Percentiles rank a stretch among this genome's conserved stretches.
Conservation (phyloP, 2,113 vertebrate genomes). For the Athene cunicularia region DNA sequence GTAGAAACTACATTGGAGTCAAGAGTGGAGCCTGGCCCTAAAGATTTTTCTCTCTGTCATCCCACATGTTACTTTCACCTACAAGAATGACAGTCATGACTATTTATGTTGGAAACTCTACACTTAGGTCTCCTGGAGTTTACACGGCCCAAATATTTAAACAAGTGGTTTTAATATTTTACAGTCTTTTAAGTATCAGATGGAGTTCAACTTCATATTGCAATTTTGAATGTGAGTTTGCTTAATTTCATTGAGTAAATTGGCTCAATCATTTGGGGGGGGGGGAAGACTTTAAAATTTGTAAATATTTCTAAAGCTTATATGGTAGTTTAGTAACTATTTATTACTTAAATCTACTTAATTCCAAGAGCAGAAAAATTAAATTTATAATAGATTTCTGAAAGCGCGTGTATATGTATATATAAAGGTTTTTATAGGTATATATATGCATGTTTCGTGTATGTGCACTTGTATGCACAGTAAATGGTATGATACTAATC, state of each 20-base stretch:
- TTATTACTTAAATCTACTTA: background rate
- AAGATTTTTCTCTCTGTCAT: slow-evolving; percentile 1
- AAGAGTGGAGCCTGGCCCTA: background rate
- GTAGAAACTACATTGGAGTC: background rate
- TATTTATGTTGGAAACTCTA: slow-evolving; percentile 36
- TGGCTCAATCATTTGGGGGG: background rate
- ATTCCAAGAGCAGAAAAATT: background rate
- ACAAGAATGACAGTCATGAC: background rate
- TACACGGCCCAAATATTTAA: slow-evolving; percentile 47
- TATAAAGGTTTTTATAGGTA: background rate
- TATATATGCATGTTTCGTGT: background rate
- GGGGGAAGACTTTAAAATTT: background rate
- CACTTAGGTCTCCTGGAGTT: slow-evolving; percentile 14
- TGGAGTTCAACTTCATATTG: background rate
- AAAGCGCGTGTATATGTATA: background rate
- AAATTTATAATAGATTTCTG: background rate
- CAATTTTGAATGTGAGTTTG: background rate
- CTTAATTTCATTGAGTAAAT: background rate
- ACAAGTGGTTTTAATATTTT: slow-evolving; percentile 36
- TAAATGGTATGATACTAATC: background rate
- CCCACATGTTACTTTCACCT: background rate
- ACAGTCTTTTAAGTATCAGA: background rate
- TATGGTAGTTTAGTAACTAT: background rate
- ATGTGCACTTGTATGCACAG: background rate
- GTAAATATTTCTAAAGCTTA: background rate